Conservation (phyloP, 2,888 invertebrate species). For the Diadegma fenestrale region DNA sequence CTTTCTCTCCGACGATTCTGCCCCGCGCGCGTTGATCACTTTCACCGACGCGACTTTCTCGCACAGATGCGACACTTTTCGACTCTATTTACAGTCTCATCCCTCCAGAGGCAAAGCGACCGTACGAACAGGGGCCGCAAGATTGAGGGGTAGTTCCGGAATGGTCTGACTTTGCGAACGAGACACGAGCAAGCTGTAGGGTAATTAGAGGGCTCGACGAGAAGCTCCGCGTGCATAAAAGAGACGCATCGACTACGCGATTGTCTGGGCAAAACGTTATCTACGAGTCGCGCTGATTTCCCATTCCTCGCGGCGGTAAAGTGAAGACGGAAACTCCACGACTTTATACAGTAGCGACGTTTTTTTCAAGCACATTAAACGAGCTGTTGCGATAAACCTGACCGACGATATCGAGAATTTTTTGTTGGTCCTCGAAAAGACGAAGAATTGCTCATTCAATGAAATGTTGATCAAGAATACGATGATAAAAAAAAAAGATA, state of each 20-base stretch:
- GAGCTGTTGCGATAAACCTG: constrained; percentile 65
- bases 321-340: constrained; percentile 34
- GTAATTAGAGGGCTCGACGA: constrained; percentile 84
- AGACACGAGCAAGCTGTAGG: constrained; percentile 75
- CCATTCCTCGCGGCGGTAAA: constrained; percentile 65
- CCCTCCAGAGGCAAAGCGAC: constrained; percentile 1
- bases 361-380: constrained; percentile 79
- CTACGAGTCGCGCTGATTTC: constrained; percentile 76
- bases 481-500: neutral
- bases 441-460: neutral
- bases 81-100: constrained; percentile 66
- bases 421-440: neutral
- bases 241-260: constrained; percentile 61
- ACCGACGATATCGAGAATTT: constrained; percentile 39
- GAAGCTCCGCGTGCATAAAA: constrained; percentile 61
- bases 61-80: constrained; percentile 69
- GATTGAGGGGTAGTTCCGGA: constrained; percentile 73
- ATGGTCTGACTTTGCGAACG: constrained; percentile 10
- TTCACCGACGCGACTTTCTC: constrained; percentile 70
- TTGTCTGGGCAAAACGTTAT: constrained; percentile 75
- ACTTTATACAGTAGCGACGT: constrained; percentile 58
- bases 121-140: constrained; percentile 59
- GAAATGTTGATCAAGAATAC: neutral
- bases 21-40: constrained; percentile 67
- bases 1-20: constrained; percentile 60